Evolutionary conservation across 2,797 vertebrate genomes (phyloP).

Genomic region (Acomys russatus): DNA sequence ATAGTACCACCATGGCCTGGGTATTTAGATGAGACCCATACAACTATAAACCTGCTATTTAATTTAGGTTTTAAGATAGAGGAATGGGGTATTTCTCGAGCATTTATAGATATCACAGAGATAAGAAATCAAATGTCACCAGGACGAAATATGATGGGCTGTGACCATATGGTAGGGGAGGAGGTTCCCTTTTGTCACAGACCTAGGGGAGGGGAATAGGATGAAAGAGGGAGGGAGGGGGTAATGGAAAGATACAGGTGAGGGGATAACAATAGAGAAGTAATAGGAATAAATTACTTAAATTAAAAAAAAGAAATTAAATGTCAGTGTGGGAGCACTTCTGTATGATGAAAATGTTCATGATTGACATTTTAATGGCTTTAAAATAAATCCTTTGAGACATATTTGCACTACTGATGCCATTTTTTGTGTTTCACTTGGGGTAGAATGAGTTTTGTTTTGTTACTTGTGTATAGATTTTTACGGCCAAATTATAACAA

Average conservation of each 20-base stretch:
- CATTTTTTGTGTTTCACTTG: slow-evolving; percentile 23
- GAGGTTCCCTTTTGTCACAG: no score
- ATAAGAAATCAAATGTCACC: not conserved
- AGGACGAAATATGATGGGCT: no score
- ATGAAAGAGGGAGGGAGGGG: not conserved
- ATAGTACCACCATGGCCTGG: not conserved
- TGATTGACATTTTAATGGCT: not conserved
- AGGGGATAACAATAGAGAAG: no score
- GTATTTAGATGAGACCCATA: not conserved
- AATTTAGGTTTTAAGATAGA: not conserved
- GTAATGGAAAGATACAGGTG: no score
- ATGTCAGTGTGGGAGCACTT: not conserved
- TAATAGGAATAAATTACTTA: no score
- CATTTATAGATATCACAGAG: not conserved
- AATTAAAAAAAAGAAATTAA: not conserved
- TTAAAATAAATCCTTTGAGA: not conserved
- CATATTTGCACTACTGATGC: not conserved
- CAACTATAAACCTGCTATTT: not conserved
- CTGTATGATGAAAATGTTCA: slow-evolving; percentile 35
- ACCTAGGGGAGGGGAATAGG: no score
- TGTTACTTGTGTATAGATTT: slow-evolving; percentile 35
- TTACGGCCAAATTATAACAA: not conserved
- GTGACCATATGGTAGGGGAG: no score
- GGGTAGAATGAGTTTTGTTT: not conserved
- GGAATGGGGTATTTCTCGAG: not conserved